phyloP scores from a whole-genome alignment of 2,113 vertebrate genomes.

The Myotis yumanensis region DNA sequence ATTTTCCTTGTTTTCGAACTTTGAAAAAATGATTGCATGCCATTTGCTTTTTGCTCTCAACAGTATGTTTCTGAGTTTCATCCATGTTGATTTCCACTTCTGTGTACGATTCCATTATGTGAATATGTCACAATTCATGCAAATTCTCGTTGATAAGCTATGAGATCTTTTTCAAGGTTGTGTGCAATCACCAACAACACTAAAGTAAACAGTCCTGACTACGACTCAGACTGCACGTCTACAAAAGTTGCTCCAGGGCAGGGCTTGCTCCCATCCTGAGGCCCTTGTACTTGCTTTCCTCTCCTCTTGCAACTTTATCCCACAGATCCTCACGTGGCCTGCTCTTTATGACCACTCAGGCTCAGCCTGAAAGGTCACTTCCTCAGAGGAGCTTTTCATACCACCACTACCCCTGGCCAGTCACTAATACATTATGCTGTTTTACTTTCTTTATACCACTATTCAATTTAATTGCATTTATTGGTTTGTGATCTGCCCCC shows the following conservation, averaged over 20 bases:
- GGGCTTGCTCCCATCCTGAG: neutral
- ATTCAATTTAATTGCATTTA: neutral
- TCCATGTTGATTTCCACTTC: conserved; percentile 10
- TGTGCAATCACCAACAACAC: neutral
- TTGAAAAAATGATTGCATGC: neutral
- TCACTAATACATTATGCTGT: neutral
- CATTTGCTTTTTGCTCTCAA: conserved; percentile 1
- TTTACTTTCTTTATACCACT: conserved; percentile 5
- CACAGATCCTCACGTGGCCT: neutral
- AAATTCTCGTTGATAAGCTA: neutral
- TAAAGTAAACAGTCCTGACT: neutral
- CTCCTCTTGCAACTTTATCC: neutral
- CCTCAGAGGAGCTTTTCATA: neutral
- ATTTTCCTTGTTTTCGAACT: conserved; percentile 17
- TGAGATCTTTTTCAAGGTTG: neutral
- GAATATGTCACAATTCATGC: neutral
- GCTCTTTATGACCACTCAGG: neutral
- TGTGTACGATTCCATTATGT: neutral
- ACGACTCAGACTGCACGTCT: neutral
- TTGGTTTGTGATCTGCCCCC: neutral
- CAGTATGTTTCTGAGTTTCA: conserved; percentile 11
- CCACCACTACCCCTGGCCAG: neutral
- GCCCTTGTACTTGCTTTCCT: neutral
- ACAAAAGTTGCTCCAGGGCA: neutral
- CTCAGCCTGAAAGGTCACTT: neutral